A percentile compares a stretch with the other conserved stretches of the same genome.
Evolutionary conservation across 2,797 vertebrate genomes (phyloP).

Genomic region (Peromyscus eremicus): DNA sequence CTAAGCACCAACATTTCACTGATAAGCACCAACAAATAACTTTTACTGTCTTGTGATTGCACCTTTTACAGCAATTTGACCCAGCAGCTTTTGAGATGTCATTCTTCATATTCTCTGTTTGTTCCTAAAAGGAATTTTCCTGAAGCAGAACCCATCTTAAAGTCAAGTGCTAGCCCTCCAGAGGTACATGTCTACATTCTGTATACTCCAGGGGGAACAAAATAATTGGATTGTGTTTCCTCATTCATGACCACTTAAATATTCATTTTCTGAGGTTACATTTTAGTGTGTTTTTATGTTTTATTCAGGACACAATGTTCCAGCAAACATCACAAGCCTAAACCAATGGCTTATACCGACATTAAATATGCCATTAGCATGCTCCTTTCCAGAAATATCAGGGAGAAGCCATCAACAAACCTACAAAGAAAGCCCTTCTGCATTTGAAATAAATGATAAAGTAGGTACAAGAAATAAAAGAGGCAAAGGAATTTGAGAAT

Average conservation of each 20-base stretch:
- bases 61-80: conserved; percentile 53
- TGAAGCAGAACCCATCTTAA: conserved; percentile 57
- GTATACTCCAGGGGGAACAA: not conserved
- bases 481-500: conserved; percentile 48
- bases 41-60: conserved; percentile 29
- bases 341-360: conserved; percentile 56
- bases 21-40: conserved; percentile 39
- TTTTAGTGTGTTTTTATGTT: conserved; percentile 67
- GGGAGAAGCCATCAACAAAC: conserved; percentile 61
- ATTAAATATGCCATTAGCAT: conserved; percentile 71
- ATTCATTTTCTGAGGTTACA: conserved; percentile 74
- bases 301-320: conserved; percentile 66
- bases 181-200: conserved; percentile 62
- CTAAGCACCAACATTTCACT: conserved; percentile 40
- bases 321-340: conserved; percentile 61
- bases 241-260: conserved; percentile 71
- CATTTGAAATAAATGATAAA: conserved; percentile 66
- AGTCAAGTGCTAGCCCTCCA: conserved; percentile 52
- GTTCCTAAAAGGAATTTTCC: conserved; percentile 61
- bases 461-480: conserved; percentile 47
- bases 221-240: conserved; percentile 72
- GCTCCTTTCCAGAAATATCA: conserved; percentile 60
- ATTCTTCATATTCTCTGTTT: conserved; percentile 55
- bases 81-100: conserved; percentile 56
- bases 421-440: conserved; percentile 55